phyloP scores from a whole-genome alignment of 2,113 vertebrate genomes.

The Laticauda laticaudata region DNA sequence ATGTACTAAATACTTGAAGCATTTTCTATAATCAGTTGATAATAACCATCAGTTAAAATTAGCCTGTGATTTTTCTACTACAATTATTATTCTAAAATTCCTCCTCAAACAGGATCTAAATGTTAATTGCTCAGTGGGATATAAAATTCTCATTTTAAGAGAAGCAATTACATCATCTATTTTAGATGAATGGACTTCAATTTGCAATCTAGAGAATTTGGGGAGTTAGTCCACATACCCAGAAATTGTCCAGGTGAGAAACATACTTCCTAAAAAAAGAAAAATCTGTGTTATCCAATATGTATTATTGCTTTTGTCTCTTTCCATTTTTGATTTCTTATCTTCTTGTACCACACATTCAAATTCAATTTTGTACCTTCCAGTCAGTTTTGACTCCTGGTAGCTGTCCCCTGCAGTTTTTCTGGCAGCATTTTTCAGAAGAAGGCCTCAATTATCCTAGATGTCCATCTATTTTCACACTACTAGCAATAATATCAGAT shows the following conservation, averaged over 20 bases:
- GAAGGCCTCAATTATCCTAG: background rate
- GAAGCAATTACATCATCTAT: background rate
- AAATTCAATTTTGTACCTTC: background rate
- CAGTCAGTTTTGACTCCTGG: background rate
- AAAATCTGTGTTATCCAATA: background rate
- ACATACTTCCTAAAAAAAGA: background rate
- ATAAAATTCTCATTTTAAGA: background rate
- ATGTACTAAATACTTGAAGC: background rate
- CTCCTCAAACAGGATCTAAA: background rate
- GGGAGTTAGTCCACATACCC: background rate
- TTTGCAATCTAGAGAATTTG: background rate
- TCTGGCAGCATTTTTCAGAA: background rate
- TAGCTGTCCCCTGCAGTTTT: background rate
- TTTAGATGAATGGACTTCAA: background rate
- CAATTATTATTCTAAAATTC: background rate
- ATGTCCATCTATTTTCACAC: background rate
- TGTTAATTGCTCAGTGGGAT: background rate
- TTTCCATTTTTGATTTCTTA: background rate
- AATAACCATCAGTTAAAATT: background rate
- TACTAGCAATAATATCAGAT: background rate
- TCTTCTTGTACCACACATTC: background rate
- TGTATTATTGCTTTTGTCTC: background rate
- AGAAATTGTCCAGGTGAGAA: background rate
- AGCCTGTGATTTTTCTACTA: background rate
- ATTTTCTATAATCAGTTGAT: background rate